Evolutionary conservation across 2,888 invertebrate genomes (phyloP).

Genomic region (Scaptomyza polygonia): DNA sequence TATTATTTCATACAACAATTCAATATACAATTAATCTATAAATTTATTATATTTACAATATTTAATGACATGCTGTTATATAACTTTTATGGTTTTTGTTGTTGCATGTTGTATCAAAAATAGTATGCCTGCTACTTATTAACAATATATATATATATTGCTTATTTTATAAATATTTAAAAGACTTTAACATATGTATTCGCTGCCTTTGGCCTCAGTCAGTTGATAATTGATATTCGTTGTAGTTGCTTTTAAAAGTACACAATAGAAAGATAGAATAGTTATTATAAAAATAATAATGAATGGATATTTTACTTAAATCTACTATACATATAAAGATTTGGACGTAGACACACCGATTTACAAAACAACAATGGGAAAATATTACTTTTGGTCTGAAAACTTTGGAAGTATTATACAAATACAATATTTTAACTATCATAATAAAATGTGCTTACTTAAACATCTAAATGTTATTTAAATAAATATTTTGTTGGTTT

Average conservation of each 20-base stretch:
- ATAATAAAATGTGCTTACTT: constrained; percentile 46
- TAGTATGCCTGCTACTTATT: constrained; percentile 36
- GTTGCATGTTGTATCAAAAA: constrained; percentile 41
- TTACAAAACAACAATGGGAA: constrained; percentile 9
- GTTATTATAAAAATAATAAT: neutral
- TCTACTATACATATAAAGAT: constrained; percentile 31
- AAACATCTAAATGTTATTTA: constrained; percentile 11
- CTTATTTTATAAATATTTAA: no score
- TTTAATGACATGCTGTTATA: no score
- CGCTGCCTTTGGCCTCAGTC: constrained; percentile 59
- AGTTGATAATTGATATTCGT: constrained; percentile 43
- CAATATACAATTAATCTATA: no score
- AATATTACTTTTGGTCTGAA: constrained; percentile 76
- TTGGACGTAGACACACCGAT: constrained; percentile 17
- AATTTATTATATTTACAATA: no score
- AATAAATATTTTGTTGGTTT: no score
- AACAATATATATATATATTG: no score
- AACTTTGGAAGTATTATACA: constrained; percentile 73
- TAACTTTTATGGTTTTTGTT: neutral
- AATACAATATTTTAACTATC: constrained; percentile 29
- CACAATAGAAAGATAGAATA: constrained; percentile 1
- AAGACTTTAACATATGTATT: constrained; percentile 25
- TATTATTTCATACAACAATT: constrained; percentile 33
- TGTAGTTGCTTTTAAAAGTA: constrained; percentile 39
- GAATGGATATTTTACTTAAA: constrained; percentile 19